A percentile compares a stretch with the other conserved stretches of the same genome.
phyloP scores from a whole-genome alignment of 1,140 invertebrate species.

The Planococcus citri region DNA sequence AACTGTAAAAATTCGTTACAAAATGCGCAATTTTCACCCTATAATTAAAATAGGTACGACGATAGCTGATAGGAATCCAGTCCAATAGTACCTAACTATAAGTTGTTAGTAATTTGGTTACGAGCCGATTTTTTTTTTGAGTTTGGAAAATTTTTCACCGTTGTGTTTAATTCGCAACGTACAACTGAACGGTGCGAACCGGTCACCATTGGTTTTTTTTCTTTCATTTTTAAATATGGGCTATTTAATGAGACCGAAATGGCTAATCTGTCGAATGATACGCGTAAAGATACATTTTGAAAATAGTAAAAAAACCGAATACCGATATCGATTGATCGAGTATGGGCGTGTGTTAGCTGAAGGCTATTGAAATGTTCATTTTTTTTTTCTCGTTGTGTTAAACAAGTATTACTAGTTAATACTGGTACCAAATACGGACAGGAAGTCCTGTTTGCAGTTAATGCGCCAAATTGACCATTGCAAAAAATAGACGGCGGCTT shows the following conservation, averaged over 20 bases:
- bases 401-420: not conserved
- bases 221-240: not conserved
- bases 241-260: not conserved
- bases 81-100: not conserved
- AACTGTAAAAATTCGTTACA: too few species aligned
- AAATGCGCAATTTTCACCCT: not conserved
- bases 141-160: not conserved
- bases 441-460: slow-evolving; percentile 2
- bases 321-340: slow-evolving; percentile 2
- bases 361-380: slow-evolving; percentile 3
- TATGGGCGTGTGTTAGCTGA: slow-evolving; percentile 1
- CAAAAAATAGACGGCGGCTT: slow-evolving; percentile 6
- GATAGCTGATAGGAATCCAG: not conserved
- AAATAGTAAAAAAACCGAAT: not conserved
- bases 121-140: not conserved
- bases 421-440: slow-evolving; percentile 1
- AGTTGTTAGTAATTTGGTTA: not conserved
- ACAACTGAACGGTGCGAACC: too few species aligned
- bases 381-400: not conserved
- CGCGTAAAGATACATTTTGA: not conserved
- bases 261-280: slow-evolving; percentile 2
- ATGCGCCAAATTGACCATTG: not conserved
- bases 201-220: too few species aligned
- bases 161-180: not conserved
- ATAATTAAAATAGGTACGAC: not conserved